Evolutionary conservation across 1,140 invertebrate genomes (phyloP), one percentile per base, ranked within the genome.

Genomic region (Hylyphantes graminicola): DNA sequence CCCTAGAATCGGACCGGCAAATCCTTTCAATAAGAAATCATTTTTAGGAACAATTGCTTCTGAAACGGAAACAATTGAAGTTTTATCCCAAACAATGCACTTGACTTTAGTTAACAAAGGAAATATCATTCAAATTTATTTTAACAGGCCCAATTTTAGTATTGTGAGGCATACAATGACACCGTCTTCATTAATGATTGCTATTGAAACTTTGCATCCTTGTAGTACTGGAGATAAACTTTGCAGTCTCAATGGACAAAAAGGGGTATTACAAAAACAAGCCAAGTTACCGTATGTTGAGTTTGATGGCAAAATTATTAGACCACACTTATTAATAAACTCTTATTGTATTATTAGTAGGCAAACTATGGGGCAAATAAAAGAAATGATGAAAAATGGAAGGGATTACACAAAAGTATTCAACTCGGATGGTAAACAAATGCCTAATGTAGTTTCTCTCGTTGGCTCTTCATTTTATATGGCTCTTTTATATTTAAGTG

Each of bases 171-270:
- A 19, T 51, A 61, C 59, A 57, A 12, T 81, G 9, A 51, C 78
- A 19, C 17, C 65, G 12, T 9, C 7, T 6, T 61, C 6, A 61
- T 72, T 81, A 61, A 50, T 63, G 19, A 72, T 81, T 17, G 59
- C 48, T 35, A 35, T 81, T n/a, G 21, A 63, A 51, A 15, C 19
- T 21, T 54, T 48, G 17, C 78, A 81, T 19, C 6, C 8, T 9
- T 81, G 64, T 59, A 72, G 78, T 72, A 72, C 78, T 21, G 78
- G 78, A 4, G 78, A 81, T 81, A 81, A 81, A 72, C 21, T 81
- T 8, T 81, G 78, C 51, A 81, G 21, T 53, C 63, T 81, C 15
- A 65, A 81, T 51, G 78, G 78, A 21, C 78, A 81, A 63, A 80
- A 81, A 63, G 78, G 78, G 35, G 65, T 81, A 11, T 68, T 81